Evolutionary conservation across 2,888 invertebrate genomes (phyloP).

Genomic region (Anarsia innoxiella): DNA sequence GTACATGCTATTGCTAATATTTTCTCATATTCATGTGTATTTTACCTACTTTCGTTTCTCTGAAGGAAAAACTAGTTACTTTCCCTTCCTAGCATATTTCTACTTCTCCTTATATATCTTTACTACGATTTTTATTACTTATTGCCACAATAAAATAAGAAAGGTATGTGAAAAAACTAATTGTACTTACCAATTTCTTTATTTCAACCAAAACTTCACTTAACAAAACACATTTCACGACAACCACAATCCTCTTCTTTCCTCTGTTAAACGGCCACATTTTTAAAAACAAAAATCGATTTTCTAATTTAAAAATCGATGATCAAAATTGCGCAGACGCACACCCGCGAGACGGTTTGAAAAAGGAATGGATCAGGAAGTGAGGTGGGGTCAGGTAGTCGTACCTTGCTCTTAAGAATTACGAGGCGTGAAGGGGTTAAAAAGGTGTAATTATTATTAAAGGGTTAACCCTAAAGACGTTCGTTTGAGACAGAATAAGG

Average conservation of each 20-base stretch:
- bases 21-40: not conserved
- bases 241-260: slow-evolving; percentile 1
- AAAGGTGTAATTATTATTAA: slow-evolving; percentile 46
- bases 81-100: not conserved
- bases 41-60: too few relatives aligned
- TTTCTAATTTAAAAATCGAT: slow-evolving; percentile 28
- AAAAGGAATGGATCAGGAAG: slow-evolving; percentile 70
- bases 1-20: not conserved
- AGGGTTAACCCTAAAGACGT: slow-evolving; percentile 50
- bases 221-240: slow-evolving; percentile 16
- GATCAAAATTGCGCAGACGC: slow-evolving; percentile 58
- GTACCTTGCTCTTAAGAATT: too few relatives aligned
- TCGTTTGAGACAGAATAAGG: slow-evolving; percentile 42
- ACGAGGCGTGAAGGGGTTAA: slow-evolving; percentile 70
- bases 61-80: not conserved
- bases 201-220: slow-evolving; percentile 16
- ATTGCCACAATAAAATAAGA: too few relatives aligned
- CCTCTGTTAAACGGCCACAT: slow-evolving; percentile 1
- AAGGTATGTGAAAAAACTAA: not conserved
- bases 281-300: slow-evolving; percentile 2
- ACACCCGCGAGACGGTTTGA: slow-evolving; percentile 50
- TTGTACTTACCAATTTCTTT: slow-evolving; percentile 4
- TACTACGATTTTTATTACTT: too few relatives aligned
- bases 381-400: slow-evolving; percentile 69
- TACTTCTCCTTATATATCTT: not conserved